A percentile compares a stretch with the other conserved stretches of the same genome.
phyloP scores from a whole-genome alignment of 2,113 vertebrate genomes.

The Melanostigma gelatinosum region DNA sequence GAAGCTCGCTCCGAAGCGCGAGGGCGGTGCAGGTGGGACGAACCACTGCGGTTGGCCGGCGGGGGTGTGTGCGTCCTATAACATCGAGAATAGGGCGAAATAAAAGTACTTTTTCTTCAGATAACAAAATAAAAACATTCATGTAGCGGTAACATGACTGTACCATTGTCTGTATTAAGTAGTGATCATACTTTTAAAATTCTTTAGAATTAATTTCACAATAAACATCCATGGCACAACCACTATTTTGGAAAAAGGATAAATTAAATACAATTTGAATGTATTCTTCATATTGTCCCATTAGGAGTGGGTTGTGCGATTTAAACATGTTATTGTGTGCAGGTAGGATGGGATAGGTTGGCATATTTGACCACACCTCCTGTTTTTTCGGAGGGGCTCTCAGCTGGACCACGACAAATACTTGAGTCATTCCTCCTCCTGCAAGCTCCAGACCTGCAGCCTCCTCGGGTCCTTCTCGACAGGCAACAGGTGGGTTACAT shows the following conservation, averaged over 20 bases:
- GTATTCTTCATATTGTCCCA: not conserved
- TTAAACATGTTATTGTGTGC: not conserved
- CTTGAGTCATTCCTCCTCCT: constrained; percentile 7
- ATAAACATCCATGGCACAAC: not conserved
- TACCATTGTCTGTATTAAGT: not conserved
- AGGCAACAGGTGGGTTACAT: constrained; percentile 64
- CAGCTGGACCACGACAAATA: constrained; percentile 49
- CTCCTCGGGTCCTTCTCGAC: not conserved
- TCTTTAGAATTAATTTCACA: not conserved
- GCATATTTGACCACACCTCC: constrained; percentile 65
- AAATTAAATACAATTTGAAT: no score
- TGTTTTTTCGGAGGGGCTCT: constrained; percentile 9
- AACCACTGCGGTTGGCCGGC: constrained; percentile 28
- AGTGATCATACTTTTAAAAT: not conserved
- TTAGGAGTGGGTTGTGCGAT: not conserved
- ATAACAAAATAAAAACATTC: not conserved
- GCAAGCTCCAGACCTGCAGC: constrained; percentile 20
- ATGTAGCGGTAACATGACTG: not conserved
- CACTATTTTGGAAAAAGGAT: not conserved
- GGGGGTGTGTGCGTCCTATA: not conserved
- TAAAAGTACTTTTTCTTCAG: not conserved
- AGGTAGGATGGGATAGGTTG: constrained; percentile 36
- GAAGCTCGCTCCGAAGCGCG: constrained; percentile 3
- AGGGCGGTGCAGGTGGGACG: not conserved
- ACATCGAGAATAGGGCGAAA: not conserved